phyloP scores from a whole-genome alignment of 2,797 vertebrate genomes.

The Synanceia verrucosa region DNA sequence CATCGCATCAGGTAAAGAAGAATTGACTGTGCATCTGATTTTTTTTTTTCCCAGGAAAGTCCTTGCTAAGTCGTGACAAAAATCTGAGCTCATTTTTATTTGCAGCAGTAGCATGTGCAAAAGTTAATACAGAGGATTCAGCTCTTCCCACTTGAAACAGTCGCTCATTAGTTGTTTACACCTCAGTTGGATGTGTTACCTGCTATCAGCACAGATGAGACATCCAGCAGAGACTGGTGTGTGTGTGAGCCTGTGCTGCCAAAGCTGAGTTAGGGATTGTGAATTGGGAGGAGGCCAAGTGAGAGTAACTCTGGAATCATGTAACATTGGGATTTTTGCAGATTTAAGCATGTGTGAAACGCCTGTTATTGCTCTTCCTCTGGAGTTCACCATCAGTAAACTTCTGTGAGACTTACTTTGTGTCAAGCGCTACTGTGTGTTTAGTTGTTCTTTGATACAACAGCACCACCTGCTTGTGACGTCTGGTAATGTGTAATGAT shows the following conservation, averaged over 20 bases:
- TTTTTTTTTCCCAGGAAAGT: background rate
- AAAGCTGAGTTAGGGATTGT: slow-evolving; percentile 29
- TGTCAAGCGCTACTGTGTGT: too few relatives aligned
- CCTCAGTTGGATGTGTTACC: slow-evolving; percentile 21
- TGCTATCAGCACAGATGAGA: slow-evolving; percentile 11
- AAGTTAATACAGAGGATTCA: background rate
- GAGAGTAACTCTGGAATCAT: slow-evolving; percentile 2
- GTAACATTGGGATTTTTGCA: slow-evolving; percentile 2
- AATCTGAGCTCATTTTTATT: background rate
- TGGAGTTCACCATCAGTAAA: slow-evolving; percentile 11
- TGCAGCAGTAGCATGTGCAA: background rate
- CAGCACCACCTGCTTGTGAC: slow-evolving; percentile 57
- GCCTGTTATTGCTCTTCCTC: background rate
- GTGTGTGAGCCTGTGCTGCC: slow-evolving; percentile 29
- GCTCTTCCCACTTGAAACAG: background rate
- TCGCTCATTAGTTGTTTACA: slow-evolving; percentile 7
- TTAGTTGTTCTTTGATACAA: slow-evolving; percentile 35
- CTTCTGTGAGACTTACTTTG: background rate
- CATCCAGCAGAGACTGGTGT: slow-evolving; percentile 1
- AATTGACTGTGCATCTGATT: too few relatives aligned
- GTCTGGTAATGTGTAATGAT: background rate
- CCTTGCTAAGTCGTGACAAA: background rate
- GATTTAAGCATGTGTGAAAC: slow-evolving; percentile 19
- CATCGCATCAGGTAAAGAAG: background rate
- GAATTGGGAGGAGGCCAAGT: slow-evolving; percentile 15